Evolutionary conservation across 1,140 invertebrate species (phyloP), one percentile per base, ranked within the genome.

Genomic region (Zaprionus tsacasi): DNA sequence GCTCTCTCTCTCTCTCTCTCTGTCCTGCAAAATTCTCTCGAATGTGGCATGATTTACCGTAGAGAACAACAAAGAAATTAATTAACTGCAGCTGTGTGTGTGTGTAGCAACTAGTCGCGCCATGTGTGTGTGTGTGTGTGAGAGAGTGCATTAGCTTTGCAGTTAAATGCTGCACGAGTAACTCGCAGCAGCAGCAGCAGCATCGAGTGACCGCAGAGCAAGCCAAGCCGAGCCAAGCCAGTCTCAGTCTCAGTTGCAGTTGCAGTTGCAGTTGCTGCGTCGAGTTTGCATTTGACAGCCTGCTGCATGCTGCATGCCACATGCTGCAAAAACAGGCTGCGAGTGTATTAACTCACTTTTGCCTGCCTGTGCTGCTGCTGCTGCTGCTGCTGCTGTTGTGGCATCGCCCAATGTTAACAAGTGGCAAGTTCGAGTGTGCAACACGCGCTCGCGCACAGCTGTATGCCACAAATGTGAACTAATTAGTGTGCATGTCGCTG

Each of bases 21-120:
- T 64, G 12, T 52, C 13, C 15, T 6, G 21, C 71, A 43, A 76
- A 87, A 71, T 70, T 82, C 79, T 73, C 61, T 67, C 50, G 70
- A 75, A 83, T 81, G 86, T 68, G 73, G 66, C 78, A 89, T 89
- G 85, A 89, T 89, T 89, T 90, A 89, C 81, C 85, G 81, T 89
- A 90, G 86, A 89, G 67, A 86, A 89, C 85, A 89, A 89, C 85
- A 89, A 89, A 89, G 85, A 89, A 89, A 89, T 89, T 89, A 89
- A 89, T 89, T 86, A 89, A 90, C 85, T 90, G 75, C 78, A 79
- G 78, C 73, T 71, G 86, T 89, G 78, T 88, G 73, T 57, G 54
- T 55, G 43, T 69, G 17, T 64, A n/a, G 38, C 38, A 40, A 12
- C 13, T n/a, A n/a, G 43, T 54, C 12, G 61, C 65, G 56, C 73